Percentiles rank a stretch among this genome's conserved stretches.
phyloP scores from a whole-genome alignment of 2,888 invertebrate genomes.

The Lapara coniferarum region DNA sequence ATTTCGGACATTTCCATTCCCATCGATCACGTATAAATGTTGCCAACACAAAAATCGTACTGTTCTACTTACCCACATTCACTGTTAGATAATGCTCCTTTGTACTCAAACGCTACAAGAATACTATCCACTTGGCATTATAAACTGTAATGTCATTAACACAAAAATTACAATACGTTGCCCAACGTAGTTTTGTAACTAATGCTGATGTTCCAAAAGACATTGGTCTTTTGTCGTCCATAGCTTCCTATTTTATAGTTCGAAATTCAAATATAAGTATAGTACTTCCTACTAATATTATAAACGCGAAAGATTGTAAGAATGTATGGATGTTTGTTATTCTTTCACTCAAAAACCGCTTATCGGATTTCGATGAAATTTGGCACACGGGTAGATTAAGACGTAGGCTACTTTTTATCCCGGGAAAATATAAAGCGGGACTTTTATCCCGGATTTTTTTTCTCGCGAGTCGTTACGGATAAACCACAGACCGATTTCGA shows the following conservation, averaged over 20 bases:
- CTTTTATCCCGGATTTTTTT: too few relatives aligned
- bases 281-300: too few relatives aligned
- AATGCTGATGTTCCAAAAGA: background rate
- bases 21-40: background rate
- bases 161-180: slow-evolving; percentile 45
- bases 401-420: too few relatives aligned
- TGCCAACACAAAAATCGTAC: slow-evolving; percentile 19
- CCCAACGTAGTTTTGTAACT: slow-evolving; percentile 45
- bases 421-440: too few relatives aligned
- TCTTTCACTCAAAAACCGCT: too few relatives aligned
- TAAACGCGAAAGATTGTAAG: too few relatives aligned
- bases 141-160: slow-evolving; percentile 33
- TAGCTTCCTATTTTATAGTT: too few relatives aligned
- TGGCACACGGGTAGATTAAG: too few relatives aligned
- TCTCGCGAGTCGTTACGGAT: too few relatives aligned
- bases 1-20: background rate
- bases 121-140: slow-evolving; percentile 11
- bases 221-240: background rate
- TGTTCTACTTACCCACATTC: slow-evolving; percentile 23
- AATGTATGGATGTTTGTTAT: too few relatives aligned
- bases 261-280: background rate
- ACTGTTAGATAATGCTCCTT: slow-evolving; percentile 21
- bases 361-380: too few relatives aligned
- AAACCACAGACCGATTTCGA: too few relatives aligned
- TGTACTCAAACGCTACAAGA: slow-evolving; percentile 8